A percentile compares a stretch with the other conserved stretches of the same genome.
Evolutionary conservation across 2,888 invertebrate genomes (phyloP).

Genomic region (Drosophila anceps): DNA sequence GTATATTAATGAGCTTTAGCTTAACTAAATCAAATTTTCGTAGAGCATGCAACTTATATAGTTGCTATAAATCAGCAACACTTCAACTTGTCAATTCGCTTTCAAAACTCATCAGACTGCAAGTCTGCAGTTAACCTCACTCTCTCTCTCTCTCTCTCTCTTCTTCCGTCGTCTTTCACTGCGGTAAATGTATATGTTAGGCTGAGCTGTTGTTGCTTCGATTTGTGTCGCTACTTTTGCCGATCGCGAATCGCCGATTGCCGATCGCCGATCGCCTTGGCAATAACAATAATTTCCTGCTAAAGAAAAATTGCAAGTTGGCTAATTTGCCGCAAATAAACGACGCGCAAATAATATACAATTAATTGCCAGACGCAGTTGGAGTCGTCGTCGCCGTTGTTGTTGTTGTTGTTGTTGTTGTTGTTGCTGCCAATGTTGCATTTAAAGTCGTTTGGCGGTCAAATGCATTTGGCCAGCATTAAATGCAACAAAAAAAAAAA

Average conservation of each 20-base stretch:
- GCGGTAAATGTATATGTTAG: conserved; percentile 44
- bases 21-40: not conserved
- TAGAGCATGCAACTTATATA: conserved; percentile 16
- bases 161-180: conserved; percentile 3
- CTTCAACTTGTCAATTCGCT: conserved; percentile 52
- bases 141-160: not conserved
- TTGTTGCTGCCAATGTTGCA: conserved; percentile 35
- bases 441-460: conserved; percentile 56
- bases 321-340: conserved; percentile 79
- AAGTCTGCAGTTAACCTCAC: conserved; percentile 7
- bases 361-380: conserved; percentile 72
- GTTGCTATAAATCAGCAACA: conserved; percentile 17
- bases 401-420: conserved; percentile 26
- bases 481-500: conserved; percentile 35
- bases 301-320: conserved; percentile 77
- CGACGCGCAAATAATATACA: conserved; percentile 80
- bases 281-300: conserved; percentile 76
- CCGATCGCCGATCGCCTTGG: conserved; percentile 49
- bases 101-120: conserved; percentile 41
- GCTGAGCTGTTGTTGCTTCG: conserved; percentile 23
- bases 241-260: conserved; percentile 25
- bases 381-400: conserved; percentile 34
- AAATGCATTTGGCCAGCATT: conserved; percentile 54
- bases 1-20: conserved; percentile 4
- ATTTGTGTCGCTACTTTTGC: conserved; percentile 42